Evolutionary conservation across 2,113 vertebrate genomes (phyloP), one percentile per base, ranked within the genome.

Genomic region (Phocoena phocoena): DNA sequence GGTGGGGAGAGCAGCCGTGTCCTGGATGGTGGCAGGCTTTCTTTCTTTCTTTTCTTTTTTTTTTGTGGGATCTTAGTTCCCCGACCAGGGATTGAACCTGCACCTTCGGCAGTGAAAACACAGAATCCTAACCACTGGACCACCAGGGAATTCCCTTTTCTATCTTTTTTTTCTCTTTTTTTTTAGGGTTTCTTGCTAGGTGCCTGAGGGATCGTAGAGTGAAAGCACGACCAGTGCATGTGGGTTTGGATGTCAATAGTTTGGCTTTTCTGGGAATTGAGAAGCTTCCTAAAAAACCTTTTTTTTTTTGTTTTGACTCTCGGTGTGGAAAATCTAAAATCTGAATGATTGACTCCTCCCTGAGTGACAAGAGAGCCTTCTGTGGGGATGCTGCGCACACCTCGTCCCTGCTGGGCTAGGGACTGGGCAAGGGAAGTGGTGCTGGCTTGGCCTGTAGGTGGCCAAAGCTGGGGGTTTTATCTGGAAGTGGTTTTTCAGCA

Each of bases 401-500:
- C 47, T 91, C 41, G 47, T 73, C 5, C 36, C 62, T 65, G 13
- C 33, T 3, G 14, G 55, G 25, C 53, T 20, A 6, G 58, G 68
- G 90, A n/a, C 41, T 38, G 23, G 50, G n/a, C 4, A 0, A 15
- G 7, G 21, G 47, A 81, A 33, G 2, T 13, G 23, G 11, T 38
- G 92, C 47, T 5, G 7, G 26, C 55, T 83, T 73, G 81, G 67
- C 67, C 70, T 41, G 25, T n/a, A 82, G 68, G 71, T 90, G 28
- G 41, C 58, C 73, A 68, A 62, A 88, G 50, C 70, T 36, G 26
- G 80, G 36, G n/a, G 53, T 89, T 85, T 73, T 82, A 68, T 92
- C 53, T 84, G 80, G 96, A 92, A 93, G 31, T 15, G 47, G 28
- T 67, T 86, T 90, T 95, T 86, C 41, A 58, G 62, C 91, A n/a